Evolutionary conservation across 2,888 invertebrate species (phyloP).

Genomic region (Hanleya hanleyi): DNA sequence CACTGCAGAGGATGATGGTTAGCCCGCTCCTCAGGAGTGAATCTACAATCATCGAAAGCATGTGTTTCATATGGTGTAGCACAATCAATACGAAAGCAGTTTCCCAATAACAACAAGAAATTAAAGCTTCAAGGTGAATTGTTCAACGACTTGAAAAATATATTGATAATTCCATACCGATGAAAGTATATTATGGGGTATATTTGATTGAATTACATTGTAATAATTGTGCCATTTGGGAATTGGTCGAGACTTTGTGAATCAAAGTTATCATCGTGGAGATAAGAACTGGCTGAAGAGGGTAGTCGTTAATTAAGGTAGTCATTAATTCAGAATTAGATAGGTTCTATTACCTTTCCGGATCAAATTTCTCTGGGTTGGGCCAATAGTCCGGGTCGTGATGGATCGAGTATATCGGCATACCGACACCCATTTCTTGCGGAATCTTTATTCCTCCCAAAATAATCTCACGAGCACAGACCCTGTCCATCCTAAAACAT

Average conservation of each 20-base stretch:
- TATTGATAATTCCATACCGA: no score
- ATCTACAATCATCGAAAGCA: constrained; percentile 24
- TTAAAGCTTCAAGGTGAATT: no score
- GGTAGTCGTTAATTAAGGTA: constrained; percentile 30
- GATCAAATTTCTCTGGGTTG: constrained; percentile 3
- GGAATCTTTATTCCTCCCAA: constrained; percentile 31
- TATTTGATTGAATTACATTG: no score
- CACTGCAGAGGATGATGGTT: constrained; percentile 15
- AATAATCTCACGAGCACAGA: constrained; percentile 24
- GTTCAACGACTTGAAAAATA: no score
- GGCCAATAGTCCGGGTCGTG: constrained; percentile 10
- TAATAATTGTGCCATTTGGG: no score
- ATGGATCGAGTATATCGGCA: background rate
- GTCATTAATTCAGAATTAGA: constrained; percentile 35
- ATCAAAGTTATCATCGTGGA: constrained; percentile 34
- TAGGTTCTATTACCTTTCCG: constrained; percentile 15
- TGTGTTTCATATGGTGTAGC: no score
- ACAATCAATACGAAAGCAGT: no score
- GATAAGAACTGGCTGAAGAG: constrained; percentile 32
- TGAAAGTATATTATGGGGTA: no score
- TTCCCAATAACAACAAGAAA: no score
- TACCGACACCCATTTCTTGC: background rate
- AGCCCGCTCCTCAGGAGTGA: constrained; percentile 14
- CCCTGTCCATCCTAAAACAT: constrained; percentile 25
- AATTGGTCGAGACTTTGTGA: no score